A percentile compares a stretch with the other conserved stretches of the same genome.
phyloP scores from a whole-genome alignment of 2,888 invertebrate genomes.

The Abrostola tripartita region DNA sequence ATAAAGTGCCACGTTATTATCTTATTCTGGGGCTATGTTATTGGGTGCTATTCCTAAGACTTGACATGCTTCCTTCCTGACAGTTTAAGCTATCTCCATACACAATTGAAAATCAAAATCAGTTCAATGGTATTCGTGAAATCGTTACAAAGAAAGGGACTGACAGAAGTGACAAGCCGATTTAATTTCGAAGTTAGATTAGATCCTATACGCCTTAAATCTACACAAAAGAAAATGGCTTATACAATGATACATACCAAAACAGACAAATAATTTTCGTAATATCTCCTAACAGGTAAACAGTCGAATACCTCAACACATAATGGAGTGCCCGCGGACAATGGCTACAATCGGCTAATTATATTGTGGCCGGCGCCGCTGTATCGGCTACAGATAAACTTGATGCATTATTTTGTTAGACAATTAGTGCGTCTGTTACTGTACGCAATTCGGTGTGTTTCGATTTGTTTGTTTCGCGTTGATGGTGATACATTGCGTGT shows the following conservation, averaged over 20 bases:
- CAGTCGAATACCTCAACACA: constrained; percentile 49
- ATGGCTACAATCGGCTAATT: constrained; percentile 63
- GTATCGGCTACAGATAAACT: constrained; percentile 67
- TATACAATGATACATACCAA: background rate
- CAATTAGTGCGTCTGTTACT: constrained; percentile 75
- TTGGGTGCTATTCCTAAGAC: no score
- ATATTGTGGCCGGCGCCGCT: constrained; percentile 62
- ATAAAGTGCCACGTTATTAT: no score
- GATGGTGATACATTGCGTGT: constrained; percentile 44
- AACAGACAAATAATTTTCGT: constrained; percentile 36
- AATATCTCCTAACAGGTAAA: constrained; percentile 46
- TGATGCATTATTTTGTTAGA: constrained; percentile 78
- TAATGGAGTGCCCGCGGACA: constrained; percentile 50
- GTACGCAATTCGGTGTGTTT: constrained; percentile 57
- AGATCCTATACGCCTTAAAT: no score
- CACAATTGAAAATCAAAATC: no score
- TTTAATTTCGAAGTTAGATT: no score
- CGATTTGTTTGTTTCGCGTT: constrained; percentile 11
- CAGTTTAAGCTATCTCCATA: no score
- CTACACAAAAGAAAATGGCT: background rate
- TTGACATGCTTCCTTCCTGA: no score
- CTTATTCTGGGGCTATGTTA: no score
- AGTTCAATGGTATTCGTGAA: no score
- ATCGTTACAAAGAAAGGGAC: no score
- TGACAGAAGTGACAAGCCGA: no score